Base-by-base conservation (phyloP, 2,113 vertebrate genomes). In the Pyxicephalus adspersus region DNA sequence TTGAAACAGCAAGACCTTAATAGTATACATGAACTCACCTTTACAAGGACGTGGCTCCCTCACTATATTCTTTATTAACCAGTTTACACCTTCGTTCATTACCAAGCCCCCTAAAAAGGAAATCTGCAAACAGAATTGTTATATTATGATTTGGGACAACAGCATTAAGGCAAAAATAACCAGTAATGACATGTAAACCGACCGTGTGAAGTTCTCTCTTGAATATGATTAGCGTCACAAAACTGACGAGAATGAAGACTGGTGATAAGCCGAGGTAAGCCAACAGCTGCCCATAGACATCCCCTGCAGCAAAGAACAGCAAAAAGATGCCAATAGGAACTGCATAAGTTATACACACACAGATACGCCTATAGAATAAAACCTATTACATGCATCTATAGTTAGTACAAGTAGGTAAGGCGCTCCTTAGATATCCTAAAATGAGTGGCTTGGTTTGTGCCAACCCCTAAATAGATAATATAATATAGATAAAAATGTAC, bases 171-270 rank as follows among this genome's bases (percentile, higher is more conserved):
- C 79, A 71, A 8, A 63, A n/a, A 81, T 1, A 74, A 81, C 50
- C 29, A 61, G n/a, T 57, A 76, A 60, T 13, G 38, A n/a, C n/a
- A 45, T 13, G 3, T 64, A n/a, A 67, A 90, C 96, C 96, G 85
- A 98, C 98, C 84, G 98, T 99, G 92, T 99, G 97, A 83, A 99
- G 92, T 82, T 99, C 98, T 84, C 98, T 94, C 94, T 99, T 99
- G 88, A 99, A 99, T 87, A 98, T 94, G 85, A 99, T 97, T 85
- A 99, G 96, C 4, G 98, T 99, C 77, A 98, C 89, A 26, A 99
- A 98, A 34, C 98, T 96, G 60, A 96, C 93, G 15, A 98, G 93
- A 87, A 99, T 91, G 38, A 96, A 95, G 73, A 97, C 86, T 68
- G 98, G 98, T 22, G 96, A 87, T 58, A 99, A 95, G 86, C 95